phyloP scores from a whole-genome alignment of 2,113 vertebrate species.

The Urocynchramus pylzowi region DNA sequence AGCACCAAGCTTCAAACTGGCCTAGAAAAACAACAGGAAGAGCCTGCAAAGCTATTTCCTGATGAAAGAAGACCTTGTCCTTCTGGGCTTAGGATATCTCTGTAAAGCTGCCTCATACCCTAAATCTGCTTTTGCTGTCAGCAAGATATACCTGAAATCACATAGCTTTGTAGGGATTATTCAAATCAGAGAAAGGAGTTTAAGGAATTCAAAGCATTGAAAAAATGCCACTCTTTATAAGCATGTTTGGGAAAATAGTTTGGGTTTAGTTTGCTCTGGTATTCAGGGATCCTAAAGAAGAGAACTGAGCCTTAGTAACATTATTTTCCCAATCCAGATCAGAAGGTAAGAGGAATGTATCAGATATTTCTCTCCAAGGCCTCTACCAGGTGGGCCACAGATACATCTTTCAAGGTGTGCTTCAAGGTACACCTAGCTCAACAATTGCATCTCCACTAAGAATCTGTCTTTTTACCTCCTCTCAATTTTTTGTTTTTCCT shows the following conservation, averaged over 20 bases:
- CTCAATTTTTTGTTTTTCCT: not conserved
- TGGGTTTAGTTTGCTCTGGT: not conserved
- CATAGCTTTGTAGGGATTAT: not conserved
- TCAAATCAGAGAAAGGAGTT: not conserved
- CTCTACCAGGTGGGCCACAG: not conserved
- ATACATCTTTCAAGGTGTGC: not conserved
- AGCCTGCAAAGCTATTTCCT: not conserved
- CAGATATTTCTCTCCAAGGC: not conserved
- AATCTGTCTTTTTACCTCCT: not conserved
- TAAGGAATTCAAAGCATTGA: conserved; percentile 14
- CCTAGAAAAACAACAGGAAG: not conserved
- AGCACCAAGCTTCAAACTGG: not conserved
- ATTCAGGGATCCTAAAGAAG: not conserved
- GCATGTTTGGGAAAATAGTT: not conserved
- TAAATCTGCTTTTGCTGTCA: not conserved
- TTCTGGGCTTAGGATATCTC: not conserved
- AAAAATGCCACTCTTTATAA: not conserved
- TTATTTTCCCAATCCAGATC: not conserved
- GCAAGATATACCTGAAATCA: not conserved
- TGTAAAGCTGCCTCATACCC: not conserved
- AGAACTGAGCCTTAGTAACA: not conserved
- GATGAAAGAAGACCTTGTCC: not conserved
- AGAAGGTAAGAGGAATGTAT: not conserved
- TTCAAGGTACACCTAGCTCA: not conserved
- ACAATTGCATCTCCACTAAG: not conserved